phyloP scores from a whole-genome alignment of 92 coral and sea anemone species.

The Palythoa caribaeorum region DNA sequence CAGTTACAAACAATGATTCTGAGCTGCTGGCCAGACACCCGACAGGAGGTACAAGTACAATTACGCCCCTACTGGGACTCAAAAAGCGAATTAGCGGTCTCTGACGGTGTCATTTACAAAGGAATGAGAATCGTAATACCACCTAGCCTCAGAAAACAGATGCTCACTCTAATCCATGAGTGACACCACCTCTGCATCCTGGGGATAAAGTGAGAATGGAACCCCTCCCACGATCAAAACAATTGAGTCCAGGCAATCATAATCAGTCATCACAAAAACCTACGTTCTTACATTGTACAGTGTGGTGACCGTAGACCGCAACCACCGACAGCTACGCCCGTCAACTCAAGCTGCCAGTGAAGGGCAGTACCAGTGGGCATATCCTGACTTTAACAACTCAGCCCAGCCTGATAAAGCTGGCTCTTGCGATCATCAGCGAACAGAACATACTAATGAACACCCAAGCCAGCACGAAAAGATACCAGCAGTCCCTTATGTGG shows the following conservation, averaged over 20 bases:
- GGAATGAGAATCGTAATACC: slow-evolving; percentile 28
- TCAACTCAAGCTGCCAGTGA: too few species aligned
- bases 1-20: slow-evolving; percentile 50
- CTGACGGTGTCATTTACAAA: slow-evolving; percentile 36
- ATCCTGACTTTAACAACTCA: background rate
- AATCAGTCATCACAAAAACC: too few species aligned
- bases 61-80: slow-evolving; percentile 53
- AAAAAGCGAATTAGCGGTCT: slow-evolving; percentile 61
- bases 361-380: too few species aligned
- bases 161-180: too few species aligned
- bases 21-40: slow-evolving; percentile 57
- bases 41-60: background rate
- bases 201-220: too few species aligned
- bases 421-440: slow-evolving; percentile 3
- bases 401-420: slow-evolving; percentile 4
- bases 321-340: too few species aligned
- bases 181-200: too few species aligned
- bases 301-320: too few species aligned
- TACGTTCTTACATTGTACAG: too few species aligned
- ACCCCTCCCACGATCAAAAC: too few species aligned
- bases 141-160: slow-evolving; percentile 16
- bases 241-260: too few species aligned
- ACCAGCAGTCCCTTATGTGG: slow-evolving; percentile 8
- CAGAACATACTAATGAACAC: slow-evolving; percentile 25
- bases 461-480: slow-evolving; percentile 31